Base-by-base conservation (phyloP, 1,140 invertebrate genomes). In the Drosophila seguyi region DNA sequence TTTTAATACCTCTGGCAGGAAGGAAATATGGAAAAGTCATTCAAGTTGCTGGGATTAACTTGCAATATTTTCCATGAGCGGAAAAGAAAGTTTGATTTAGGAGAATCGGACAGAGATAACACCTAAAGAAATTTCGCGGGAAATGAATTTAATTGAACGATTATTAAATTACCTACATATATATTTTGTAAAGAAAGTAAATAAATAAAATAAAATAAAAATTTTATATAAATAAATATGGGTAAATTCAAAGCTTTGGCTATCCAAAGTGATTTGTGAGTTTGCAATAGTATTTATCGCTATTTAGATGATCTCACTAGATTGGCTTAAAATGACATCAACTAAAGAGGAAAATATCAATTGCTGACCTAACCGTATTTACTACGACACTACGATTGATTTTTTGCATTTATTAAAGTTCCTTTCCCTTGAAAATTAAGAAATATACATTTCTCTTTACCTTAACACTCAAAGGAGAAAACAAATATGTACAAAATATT, bases 81-180 rank as follows among this genome's bases (percentile, higher is more conserved):
- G 66, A 67, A 69, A 69, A 69, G 66, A 69, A 69, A 69, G 66
- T 69, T 55, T 69, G 66, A 69, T 67, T 69, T 53, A 67, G 66
- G 38, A 29, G 66, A 67, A 31, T 45, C 47, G 47, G 47, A 53
- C 31, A 44, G 31, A n/a, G 66, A 52, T 68, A 52, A 66, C 20
- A 42, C 25, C 8, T 25, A 3, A 29, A 22, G 36, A 65, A 34
- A 65, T 27, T 10, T 22, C 6, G 16, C 13, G 27, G 38, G 20
- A 31, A 39, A 62, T 20, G 11, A 56, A 27, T 29, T 27, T 6
- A 7, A 38, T 38, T 38, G 6, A 13, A 3, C 13, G 25, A 25
- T 25, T 25, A 25, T 25, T 25, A 25, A 25, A 25, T 25, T n/a
- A n/a, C n/a, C n/a, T 25, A 4, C 25, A 25, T 2, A 25, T 25